These are phyloP conservation scores for Pseudococcus viburni DNA, from an alignment of 2,888 invertebrate genomes.

Conservation along the genomic window DNA sequence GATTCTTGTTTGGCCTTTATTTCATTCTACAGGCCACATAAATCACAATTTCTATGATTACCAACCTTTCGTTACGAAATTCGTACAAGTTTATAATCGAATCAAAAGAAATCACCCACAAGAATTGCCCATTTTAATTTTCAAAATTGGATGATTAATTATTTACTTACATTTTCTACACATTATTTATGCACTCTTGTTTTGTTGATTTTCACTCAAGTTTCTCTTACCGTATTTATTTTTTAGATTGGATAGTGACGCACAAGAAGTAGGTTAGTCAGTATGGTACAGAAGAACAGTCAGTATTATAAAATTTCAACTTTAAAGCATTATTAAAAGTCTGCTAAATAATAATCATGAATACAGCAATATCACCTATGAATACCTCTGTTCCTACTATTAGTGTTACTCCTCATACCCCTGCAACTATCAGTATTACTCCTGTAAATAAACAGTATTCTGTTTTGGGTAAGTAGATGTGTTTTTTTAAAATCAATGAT, in stretches of 20 bases:
- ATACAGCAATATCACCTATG: constrained; percentile 68
- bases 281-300: neutral
- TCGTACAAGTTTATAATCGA: neutral
- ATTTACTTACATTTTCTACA: neutral
- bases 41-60: neutral
- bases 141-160: neutral
- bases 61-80: neutral
- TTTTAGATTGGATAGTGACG: constrained; percentile 17
- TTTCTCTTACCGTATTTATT: neutral
- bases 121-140: no score
- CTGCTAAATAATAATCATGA: constrained; percentile 47
- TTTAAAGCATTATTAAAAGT: constrained; percentile 39
- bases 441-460: constrained; percentile 60
- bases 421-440: constrained; percentile 74
- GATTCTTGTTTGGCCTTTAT: neutral
- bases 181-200: neutral
- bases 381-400: constrained; percentile 82
- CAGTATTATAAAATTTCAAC: neutral
- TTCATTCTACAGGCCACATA: neutral
- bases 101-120: neutral
- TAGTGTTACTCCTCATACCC: constrained; percentile 90
- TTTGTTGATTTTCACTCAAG: neutral
- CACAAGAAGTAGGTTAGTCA: constrained; percentile 44
- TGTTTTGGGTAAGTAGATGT: constrained; percentile 41
- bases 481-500: neutral